phyloP scores from a whole-genome alignment of 2,113 vertebrate species.

The Lepus europaeus region DNA sequence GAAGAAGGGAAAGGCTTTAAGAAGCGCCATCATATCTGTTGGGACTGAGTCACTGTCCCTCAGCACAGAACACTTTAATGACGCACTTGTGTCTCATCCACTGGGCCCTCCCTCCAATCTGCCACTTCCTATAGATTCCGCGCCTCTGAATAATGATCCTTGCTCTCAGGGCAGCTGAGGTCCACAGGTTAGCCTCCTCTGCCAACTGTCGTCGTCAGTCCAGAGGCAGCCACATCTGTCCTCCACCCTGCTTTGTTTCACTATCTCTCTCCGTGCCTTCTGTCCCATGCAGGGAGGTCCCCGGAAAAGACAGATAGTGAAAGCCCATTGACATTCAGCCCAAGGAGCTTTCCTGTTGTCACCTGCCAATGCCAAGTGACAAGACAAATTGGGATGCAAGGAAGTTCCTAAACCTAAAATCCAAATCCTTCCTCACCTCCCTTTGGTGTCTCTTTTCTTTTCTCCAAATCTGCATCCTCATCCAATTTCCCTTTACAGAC shows the following conservation, averaged over 20 bases:
- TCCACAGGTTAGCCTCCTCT: slow-evolving; percentile 83
- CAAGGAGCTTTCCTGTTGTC: slow-evolving; percentile 75
- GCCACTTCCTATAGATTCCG: slow-evolving; percentile 86
- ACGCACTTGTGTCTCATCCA: slow-evolving; percentile 64
- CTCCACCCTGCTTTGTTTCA: not conserved
- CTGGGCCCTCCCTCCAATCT: slow-evolving; percentile 79
- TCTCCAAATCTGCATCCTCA: not conserved
- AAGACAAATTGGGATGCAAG: slow-evolving; percentile 74
- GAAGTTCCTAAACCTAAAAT: slow-evolving; percentile 69
- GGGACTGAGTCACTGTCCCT: slow-evolving; percentile 56
- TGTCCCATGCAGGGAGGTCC: not conserved
- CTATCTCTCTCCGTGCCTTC: not conserved
- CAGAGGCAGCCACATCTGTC: slow-evolving; percentile 68
- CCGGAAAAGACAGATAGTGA: not conserved
- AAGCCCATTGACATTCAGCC: slow-evolving; percentile 77
- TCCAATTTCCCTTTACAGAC: slow-evolving; percentile 13
- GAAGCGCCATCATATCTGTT: not conserved
- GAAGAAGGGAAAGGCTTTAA: not conserved
- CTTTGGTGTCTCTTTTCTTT: not conserved
- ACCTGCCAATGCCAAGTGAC: slow-evolving; percentile 81
- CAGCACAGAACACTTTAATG: not conserved
- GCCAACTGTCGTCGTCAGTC: slow-evolving; percentile 82
- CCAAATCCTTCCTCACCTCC: slow-evolving; percentile 49
- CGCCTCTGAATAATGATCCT: slow-evolving; percentile 89
- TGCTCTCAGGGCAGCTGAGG: slow-evolving; percentile 89